Evolutionary conservation across 2,888 invertebrate genomes (phyloP), one percentile per base, ranked within the genome.

Genomic region (Lithosia quadra): DNA sequence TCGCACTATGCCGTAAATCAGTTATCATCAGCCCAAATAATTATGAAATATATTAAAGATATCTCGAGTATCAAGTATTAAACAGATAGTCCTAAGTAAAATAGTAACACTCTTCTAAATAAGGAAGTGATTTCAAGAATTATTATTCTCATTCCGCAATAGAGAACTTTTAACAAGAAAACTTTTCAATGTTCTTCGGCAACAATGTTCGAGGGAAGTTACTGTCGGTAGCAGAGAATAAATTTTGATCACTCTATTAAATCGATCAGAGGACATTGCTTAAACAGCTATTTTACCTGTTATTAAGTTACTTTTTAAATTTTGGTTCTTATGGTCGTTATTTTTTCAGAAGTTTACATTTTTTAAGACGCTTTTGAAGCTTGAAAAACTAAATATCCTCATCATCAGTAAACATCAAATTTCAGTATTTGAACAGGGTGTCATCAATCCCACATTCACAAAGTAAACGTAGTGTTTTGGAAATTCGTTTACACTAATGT

Each of bases 111-210:
- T 84, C 79, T 71, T 79, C 88, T 89, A 88, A 86, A 89, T 90
- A 88, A 88, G 90, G 89, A 91, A 92, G 90, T 91, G 90, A 93
- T 92, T 93, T 90, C 88, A 88, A 88, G 90, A 93, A 91, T 92
- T 92, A 93, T 93, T 91, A 93, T 93, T 91, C 92, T 90, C 92
- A 92, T 92, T 93, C 90, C 89, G 90, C 91, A 90, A 91, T 93
- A 91, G 90, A 88, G 88, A 94, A 94, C 90, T 94, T 94, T 93
- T 94, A 94, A 94, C 94, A 94, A 94, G 94, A 94, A 94, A 94
- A 94, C 91, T 94, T 94, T 88, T 78, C 89, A 89, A 88, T 90
- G 90, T 91, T 90, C 90, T 84, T 84, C 88, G 89, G 91, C 89
- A 88, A 92, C 92, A 91, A 88, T 90, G 91, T 92, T 91, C 88